Conservation (phyloP, 2,113 vertebrate species). For the Dipodomys spectabilis region DNA sequence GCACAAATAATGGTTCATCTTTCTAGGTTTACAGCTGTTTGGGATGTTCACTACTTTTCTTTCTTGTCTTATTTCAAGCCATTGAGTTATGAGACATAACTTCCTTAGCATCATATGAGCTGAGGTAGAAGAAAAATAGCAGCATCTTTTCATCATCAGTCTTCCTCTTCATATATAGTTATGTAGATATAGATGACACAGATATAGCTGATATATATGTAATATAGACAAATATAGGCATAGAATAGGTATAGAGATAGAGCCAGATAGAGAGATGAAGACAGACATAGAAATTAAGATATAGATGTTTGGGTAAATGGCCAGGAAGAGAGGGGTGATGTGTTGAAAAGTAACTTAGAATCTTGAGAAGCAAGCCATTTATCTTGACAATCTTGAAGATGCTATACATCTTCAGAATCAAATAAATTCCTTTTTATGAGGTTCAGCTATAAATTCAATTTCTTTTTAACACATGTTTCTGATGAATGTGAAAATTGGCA, state of each 20-base stretch:
- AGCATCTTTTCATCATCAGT: background rate
- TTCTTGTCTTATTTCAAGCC: background rate
- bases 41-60: background rate
- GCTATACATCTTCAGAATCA: conserved; percentile 34
- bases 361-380: conserved; percentile 45
- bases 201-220: background rate
- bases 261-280: too few species aligned
- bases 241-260: background rate
- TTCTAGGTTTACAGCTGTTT: background rate
- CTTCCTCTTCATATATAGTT: background rate
- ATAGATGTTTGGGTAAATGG: conserved; percentile 22
- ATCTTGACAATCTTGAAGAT: conserved; percentile 43
- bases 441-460: conserved; percentile 52
- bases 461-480: conserved; percentile 54
- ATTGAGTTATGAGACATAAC: background rate
- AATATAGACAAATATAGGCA: background rate
- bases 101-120: background rate
- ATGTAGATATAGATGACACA: rapidly evolving
- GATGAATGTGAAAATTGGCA: conserved; percentile 62
- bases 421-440: conserved; percentile 45
- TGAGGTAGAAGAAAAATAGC: background rate
- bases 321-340: background rate
- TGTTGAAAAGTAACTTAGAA: conserved; percentile 40
- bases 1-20: background rate
- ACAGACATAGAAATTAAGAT: background rate